Evolutionary conservation across 2,113 vertebrate species (phyloP), one percentile per base, ranked within the genome.

Genomic region (Melospiza georgiana): DNA sequence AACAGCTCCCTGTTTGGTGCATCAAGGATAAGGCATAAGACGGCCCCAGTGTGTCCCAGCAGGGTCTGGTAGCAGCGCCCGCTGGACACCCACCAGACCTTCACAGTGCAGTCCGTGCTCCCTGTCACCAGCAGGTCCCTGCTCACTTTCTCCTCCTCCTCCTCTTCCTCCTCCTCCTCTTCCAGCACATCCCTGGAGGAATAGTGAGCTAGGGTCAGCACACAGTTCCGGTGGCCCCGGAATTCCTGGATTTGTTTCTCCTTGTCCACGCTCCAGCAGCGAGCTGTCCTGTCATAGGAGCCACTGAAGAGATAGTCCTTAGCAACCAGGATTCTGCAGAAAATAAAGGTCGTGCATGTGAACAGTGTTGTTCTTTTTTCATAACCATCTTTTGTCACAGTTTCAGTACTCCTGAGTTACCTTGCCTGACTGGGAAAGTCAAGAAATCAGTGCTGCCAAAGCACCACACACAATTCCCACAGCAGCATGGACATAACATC

Each of bases 1-100:
- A 98, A 98, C 84, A 98, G 98, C 22, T 98, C 98, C 92, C 92
- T 97, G 75, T 98, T 94, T 22, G 97, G 94, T 5, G 93, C 78
- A 37, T 98, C 98, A 83, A 98, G 97, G 72, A 93, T 98, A 37
- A 98, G 97, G 96, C 98, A 98, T 67, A 98, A 93, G 67, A 98
- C 97, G 0, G 98, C 98, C 2, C 98, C 98, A 3, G 98, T 98
- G 96, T 98, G 98, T 89, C 98, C 98, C 84, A 98, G 95, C 74
- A 98, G 96, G 1, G 98, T 98, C 96, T 98, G 98, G 89, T 98
- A 98, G 81, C 98, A 98, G 94, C 97, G 98, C 73, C 98, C 98
- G 1, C 97, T 98, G 77, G 98, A 97, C 92, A 98, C 98, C 96
- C 98, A 98, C 98, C 98, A 98, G 84, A 98, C 98, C 86, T 98